These are phyloP conservation scores for Actinopyga echinites DNA, from an alignment of 53 echinoderm and acorn worm genomes.

Conservation along the genomic window DNA sequence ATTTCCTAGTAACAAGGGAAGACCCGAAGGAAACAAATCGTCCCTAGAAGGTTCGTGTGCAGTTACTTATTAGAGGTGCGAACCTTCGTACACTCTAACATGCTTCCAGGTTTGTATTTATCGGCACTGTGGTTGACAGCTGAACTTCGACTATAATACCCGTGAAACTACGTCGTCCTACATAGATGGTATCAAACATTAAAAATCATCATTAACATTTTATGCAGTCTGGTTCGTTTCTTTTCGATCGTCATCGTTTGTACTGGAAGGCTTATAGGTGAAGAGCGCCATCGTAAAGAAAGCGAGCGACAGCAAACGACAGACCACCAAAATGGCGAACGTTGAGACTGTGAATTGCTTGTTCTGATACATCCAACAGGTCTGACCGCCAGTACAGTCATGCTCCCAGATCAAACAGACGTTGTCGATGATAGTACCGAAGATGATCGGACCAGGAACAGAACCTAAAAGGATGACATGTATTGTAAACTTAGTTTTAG, in stretches of 20 bases:
- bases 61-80: no score
- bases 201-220: no score
- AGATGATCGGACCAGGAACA: constrained; percentile 45
- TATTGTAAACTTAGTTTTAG: no score
- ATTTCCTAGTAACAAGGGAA: no score
- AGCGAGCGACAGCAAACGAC: not conserved
- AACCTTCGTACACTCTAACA: no score
- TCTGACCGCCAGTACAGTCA: constrained; percentile 31
- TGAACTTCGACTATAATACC: no score
- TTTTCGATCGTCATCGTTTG: not conserved
- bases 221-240: not conserved
- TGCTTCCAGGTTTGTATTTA: no score
- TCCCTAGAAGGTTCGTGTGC: no score
- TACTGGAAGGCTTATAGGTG: constrained; percentile 18
- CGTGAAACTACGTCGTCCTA: no score
- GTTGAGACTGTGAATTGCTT: constrained; percentile 10
- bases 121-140: no score
- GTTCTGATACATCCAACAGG: constrained; percentile 47
- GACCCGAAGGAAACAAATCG: no score
- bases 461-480: not conserved
- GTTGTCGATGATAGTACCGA: constrained; percentile 30
- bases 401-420: constrained; percentile 22
- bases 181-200: no score
- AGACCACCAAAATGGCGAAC: constrained; percentile 2
- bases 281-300: constrained; percentile 30